Evolutionary conservation across 2,797 vertebrate genomes (phyloP).

Genomic region (Acrocephalus scirpaceus): DNA sequence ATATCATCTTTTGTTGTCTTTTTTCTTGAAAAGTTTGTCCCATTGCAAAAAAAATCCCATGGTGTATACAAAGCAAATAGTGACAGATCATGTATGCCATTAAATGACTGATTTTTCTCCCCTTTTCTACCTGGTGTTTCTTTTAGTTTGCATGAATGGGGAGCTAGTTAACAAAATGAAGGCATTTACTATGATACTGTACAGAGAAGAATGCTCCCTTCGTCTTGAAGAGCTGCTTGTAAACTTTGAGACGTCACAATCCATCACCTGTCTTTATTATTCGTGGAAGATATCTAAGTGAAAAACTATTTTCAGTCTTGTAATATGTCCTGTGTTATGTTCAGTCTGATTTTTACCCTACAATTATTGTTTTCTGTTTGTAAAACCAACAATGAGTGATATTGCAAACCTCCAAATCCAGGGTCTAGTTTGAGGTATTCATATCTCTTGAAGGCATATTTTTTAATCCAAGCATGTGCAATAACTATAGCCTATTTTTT

Average conservation of each 20-base stretch:
- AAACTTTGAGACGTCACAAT: constrained; percentile 37
- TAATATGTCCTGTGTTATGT: background rate
- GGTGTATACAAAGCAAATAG: background rate
- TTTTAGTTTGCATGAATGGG: constrained; percentile 17
- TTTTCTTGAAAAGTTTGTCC: background rate
- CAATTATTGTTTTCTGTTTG: constrained; percentile 22
- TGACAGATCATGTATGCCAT: background rate
- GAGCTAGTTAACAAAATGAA: constrained; percentile 17
- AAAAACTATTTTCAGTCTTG: constrained; percentile 45
- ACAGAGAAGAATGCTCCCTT: background rate
- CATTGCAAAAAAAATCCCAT: background rate
- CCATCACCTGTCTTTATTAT: constrained; percentile 60
- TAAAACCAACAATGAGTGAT: background rate
- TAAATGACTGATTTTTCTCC: background rate
- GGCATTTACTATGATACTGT: constrained; percentile 1
- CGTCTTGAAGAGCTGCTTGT: constrained; percentile 33
- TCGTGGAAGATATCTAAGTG: constrained; percentile 28
- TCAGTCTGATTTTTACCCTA: constrained; percentile 41
- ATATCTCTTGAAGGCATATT: background rate
- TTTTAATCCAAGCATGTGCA: background rate
- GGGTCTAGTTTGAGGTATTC: background rate
- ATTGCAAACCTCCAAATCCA: background rate
- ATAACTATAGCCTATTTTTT: background rate
- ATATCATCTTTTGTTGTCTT: background rate
- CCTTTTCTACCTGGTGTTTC: background rate